phyloP scores from a whole-genome alignment of 2,888 invertebrate genomes.

The Sphinx pinastri region DNA sequence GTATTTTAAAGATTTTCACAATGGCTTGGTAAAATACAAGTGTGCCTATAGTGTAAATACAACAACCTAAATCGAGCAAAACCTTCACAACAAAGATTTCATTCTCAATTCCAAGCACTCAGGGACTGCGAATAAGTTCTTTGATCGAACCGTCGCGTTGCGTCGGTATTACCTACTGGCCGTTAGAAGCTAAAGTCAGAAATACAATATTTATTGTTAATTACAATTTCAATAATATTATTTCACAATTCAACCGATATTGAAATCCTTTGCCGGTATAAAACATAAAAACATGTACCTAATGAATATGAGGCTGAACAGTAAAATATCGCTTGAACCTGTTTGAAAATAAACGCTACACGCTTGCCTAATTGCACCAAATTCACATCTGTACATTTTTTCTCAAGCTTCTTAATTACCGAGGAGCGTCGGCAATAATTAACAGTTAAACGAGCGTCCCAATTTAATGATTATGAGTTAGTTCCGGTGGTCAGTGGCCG shows the following conservation, averaged over 20 bases:
- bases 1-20: no score
- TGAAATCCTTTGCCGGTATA: background rate
- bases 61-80: no score
- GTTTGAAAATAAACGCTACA: constrained; percentile 8
- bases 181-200: no score
- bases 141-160: no score
- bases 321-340: background rate
- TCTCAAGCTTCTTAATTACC: constrained; percentile 62
- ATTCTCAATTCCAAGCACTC: no score
- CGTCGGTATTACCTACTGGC: no score
- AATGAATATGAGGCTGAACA: no score
- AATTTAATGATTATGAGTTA: constrained; percentile 75
- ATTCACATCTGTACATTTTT: constrained; percentile 56
- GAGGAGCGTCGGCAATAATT: constrained; percentile 62
- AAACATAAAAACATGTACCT: background rate
- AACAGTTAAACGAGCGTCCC: constrained; percentile 69
- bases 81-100: no score
- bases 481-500: constrained; percentile 67
- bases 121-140: no score
- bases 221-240: background rate
- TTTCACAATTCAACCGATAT: background rate
- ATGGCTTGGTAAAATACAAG: no score
- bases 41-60: no score
- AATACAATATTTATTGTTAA: no score
- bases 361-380: constrained; percentile 46